phyloP scores from a whole-genome alignment of 2,888 invertebrate species.

The Escarpia spicata region DNA sequence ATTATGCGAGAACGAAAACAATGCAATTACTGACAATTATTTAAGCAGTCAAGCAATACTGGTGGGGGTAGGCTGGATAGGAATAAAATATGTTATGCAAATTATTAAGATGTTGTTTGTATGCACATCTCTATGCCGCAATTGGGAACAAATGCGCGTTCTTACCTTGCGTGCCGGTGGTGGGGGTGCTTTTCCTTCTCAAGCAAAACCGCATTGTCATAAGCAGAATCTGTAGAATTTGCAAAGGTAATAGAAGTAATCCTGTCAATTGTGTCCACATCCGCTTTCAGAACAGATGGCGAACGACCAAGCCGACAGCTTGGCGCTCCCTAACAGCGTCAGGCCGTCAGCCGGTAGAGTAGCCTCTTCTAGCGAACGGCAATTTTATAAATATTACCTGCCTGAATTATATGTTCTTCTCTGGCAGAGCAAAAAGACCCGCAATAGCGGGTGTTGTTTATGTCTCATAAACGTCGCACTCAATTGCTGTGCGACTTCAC shows the following conservation, averaged over 20 bases:
- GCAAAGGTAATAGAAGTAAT: neutral
- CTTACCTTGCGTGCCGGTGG: neutral
- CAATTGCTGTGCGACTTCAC: neutral
- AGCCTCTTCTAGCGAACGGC: neutral
- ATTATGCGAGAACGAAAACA: neutral
- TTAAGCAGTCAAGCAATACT: neutral
- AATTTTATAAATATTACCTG: constrained; percentile 16
- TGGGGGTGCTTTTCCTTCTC: neutral
- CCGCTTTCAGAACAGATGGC: neutral
- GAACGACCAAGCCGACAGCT: neutral
- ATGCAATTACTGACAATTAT: neutral
- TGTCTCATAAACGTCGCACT: constrained; percentile 16
- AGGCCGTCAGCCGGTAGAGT: neutral
- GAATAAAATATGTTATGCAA: neutral
- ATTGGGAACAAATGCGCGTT: neutral
- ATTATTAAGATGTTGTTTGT: neutral
- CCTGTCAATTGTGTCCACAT: neutral
- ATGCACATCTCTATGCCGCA: neutral
- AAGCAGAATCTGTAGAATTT: neutral
- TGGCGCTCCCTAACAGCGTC: neutral
- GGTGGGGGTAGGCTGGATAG: neutral
- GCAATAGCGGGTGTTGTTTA: neutral
- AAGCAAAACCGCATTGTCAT: neutral
- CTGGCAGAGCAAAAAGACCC: neutral
- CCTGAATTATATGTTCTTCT: constrained; percentile 12